A percentile compares a stretch with the other conserved stretches of the same genome.
Evolutionary conservation across 2,888 invertebrate species (phyloP).

Genomic region (Dyspetes luteomarginatus): DNA sequence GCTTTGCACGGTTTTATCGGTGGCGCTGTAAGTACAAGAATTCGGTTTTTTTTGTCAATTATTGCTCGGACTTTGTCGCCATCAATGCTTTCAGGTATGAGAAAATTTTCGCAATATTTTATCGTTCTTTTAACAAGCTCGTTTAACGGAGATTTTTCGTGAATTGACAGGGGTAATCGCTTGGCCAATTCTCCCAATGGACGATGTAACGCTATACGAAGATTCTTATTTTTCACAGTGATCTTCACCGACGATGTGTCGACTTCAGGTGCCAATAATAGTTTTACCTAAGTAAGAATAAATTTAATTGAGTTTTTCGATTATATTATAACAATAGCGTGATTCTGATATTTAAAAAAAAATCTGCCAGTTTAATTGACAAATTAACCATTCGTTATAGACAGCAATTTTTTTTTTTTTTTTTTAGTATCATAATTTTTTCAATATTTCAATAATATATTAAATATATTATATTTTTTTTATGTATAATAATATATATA

Average conservation of each 20-base stretch:
- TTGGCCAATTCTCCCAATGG: slow-evolving; percentile 64
- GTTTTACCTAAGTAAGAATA: slow-evolving; percentile 65
- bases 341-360: too few species aligned
- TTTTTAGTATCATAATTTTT: too few species aligned
- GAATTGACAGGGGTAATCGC: slow-evolving; percentile 58
- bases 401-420: too few species aligned
- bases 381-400: not conserved
- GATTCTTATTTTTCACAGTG: slow-evolving; percentile 73
- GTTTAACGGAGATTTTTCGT: slow-evolving; percentile 62
- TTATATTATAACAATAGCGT: too few species aligned
- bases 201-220: slow-evolving; percentile 69
- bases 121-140: slow-evolving; percentile 63
- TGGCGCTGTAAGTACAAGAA: slow-evolving; percentile 72
- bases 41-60: slow-evolving; percentile 69
- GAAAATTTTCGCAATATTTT: slow-evolving; percentile 71
- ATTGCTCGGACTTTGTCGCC: slow-evolving; percentile 71
- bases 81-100: slow-evolving; percentile 71
- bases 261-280: slow-evolving; percentile 71
- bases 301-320: not conserved
- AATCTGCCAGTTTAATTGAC: too few species aligned
- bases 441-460: too few species aligned
- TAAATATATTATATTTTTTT: too few species aligned
- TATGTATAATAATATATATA: too few species aligned
- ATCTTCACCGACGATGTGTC: slow-evolving; percentile 73
- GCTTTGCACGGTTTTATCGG: slow-evolving; percentile 64